Conservation (phyloP, 2,888 invertebrate genomes). For the Timema cristinae region DNA sequence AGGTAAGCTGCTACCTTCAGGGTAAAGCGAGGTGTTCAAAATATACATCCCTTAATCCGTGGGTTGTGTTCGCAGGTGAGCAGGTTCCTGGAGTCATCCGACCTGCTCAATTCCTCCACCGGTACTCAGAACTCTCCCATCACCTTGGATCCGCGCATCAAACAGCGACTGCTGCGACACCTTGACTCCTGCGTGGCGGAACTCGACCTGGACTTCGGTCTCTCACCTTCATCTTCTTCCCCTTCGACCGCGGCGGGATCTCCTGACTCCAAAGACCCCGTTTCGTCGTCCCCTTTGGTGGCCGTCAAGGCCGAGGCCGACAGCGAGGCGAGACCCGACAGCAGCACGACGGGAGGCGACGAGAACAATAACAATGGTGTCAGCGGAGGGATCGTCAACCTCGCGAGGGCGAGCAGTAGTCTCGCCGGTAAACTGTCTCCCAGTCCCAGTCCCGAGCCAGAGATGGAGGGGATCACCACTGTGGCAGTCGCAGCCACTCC, state of each 20-base stretch:
- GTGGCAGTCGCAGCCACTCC: conserved; percentile 20
- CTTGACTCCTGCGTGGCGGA: conserved; percentile 59
- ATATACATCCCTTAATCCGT: background rate
- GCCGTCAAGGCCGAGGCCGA: conserved; percentile 46
- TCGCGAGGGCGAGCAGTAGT: background rate
- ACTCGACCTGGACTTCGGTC: conserved; percentile 55
- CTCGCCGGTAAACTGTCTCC: conserved; percentile 20
- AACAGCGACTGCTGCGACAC: conserved; percentile 56
- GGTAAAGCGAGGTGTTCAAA: background rate
- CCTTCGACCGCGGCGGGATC: conserved; percentile 24
- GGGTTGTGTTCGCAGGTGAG: conserved; percentile 44
- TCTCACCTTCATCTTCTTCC: conserved; percentile 39
- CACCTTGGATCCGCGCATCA: conserved; percentile 50
- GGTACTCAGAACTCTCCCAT: conserved; percentile 21
- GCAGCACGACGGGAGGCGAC: conserved; percentile 45
- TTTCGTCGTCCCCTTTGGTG: conserved; percentile 33
- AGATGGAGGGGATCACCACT: conserved; percentile 14
- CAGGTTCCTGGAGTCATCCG: conserved; percentile 57
- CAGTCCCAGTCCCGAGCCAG: conserved; percentile 23
- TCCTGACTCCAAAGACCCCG: conserved; percentile 45
- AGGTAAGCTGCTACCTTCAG: too few relatives aligned
- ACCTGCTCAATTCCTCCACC: conserved; percentile 48
- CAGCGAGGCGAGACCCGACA: conserved; percentile 43
- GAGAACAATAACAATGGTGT: conserved; percentile 47
- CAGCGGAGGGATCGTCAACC: background rate